Percentiles rank a stretch among this genome's conserved stretches.
phyloP scores from a whole-genome alignment of 2,113 vertebrate species.

The Centropus bengalensis region DNA sequence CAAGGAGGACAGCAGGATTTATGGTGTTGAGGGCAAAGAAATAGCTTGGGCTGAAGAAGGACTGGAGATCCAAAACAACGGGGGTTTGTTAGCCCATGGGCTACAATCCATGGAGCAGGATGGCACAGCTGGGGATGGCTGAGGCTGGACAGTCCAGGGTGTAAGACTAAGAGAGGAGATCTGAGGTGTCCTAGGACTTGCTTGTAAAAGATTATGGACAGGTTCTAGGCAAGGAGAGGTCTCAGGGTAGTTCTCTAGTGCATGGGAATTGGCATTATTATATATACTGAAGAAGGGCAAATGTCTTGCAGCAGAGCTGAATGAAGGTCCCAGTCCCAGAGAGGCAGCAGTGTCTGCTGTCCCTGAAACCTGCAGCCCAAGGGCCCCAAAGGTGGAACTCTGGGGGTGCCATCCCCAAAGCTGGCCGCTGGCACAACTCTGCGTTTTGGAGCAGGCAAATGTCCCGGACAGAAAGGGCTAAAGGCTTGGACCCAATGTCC shows the following conservation, averaged over 20 bases:
- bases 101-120: not conserved
- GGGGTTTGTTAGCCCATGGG: not conserved
- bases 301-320: not conserved
- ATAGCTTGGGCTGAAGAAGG: not conserved
- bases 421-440: not conserved
- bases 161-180: not conserved
- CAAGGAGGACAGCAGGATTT: not conserved
- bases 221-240: not conserved
- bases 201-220: not conserved
- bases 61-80: fast-evolving
- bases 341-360: not conserved
- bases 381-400: not conserved
- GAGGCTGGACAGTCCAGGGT: not conserved
- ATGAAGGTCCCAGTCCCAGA: not conserved
- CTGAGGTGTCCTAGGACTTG: not conserved
- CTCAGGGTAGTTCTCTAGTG: not conserved
- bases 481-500: not conserved
- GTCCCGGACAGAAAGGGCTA: not conserved
- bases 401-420: not conserved
- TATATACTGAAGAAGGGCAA: not conserved
- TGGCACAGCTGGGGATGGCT: not conserved
- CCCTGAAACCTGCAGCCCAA: not conserved
- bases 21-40: not conserved
- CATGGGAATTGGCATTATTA: not conserved
- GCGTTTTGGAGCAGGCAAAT: not conserved